phyloP scores from a whole-genome alignment of 2,888 invertebrate species.

The Cephonodes hylas region DNA sequence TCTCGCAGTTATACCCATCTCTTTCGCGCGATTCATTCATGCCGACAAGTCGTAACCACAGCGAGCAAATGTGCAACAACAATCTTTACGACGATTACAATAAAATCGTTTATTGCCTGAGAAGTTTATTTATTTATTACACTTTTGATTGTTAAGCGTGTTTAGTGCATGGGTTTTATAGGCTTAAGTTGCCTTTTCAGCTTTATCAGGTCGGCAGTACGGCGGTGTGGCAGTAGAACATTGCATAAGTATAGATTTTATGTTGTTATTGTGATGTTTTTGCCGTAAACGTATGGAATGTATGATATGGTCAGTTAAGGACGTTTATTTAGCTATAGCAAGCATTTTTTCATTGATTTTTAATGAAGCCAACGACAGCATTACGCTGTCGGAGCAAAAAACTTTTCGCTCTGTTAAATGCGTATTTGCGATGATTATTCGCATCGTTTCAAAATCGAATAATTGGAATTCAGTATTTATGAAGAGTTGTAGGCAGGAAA shows the following conservation, averaged over 20 bases:
- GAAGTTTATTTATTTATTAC: slow-evolving; percentile 75
- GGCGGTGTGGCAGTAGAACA: slow-evolving; percentile 79
- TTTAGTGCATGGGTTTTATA: slow-evolving; percentile 82
- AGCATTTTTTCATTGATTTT: slow-evolving; percentile 60
- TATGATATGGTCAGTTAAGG: slow-evolving; percentile 69
- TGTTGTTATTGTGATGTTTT: slow-evolving; percentile 80
- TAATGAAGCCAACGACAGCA: slow-evolving; percentile 48
- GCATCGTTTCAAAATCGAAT: not conserved
- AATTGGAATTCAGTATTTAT: not conserved
- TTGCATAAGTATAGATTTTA: slow-evolving; percentile 80
- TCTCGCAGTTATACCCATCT: slow-evolving; percentile 50
- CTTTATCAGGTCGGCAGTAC: slow-evolving; percentile 80
- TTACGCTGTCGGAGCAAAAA: slow-evolving; percentile 16
- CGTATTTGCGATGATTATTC: not conserved
- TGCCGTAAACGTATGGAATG: slow-evolving; percentile 76
- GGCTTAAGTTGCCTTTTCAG: slow-evolving; percentile 81
- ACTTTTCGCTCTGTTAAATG: not conserved
- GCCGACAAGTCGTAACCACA: slow-evolving; percentile 68
- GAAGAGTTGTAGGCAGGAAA: not conserved
- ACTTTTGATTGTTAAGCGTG: slow-evolving; percentile 67
- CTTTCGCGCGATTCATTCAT: slow-evolving; percentile 73
- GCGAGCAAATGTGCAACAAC: slow-evolving; percentile 68
- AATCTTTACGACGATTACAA: slow-evolving; percentile 72
- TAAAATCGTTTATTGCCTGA: slow-evolving; percentile 77
- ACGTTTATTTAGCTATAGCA: slow-evolving; percentile 62